Base-by-base conservation (phyloP, 2,113 vertebrate genomes). In the Pseudonaja textilis region DNA sequence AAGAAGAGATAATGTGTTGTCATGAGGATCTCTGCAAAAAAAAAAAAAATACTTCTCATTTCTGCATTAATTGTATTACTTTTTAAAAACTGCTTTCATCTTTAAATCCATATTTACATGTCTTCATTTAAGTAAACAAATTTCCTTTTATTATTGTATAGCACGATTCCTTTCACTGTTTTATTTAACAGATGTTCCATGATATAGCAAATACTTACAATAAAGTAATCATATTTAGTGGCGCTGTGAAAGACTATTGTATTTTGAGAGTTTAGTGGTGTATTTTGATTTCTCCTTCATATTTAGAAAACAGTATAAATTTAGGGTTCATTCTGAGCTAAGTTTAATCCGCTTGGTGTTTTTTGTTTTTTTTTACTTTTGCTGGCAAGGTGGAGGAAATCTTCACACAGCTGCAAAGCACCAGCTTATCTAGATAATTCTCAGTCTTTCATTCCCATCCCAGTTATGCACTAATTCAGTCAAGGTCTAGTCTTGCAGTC, bases 31-130 rank as follows among this genome's bases (percentile, higher is more conserved):
- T 93, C 86, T 87, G 57, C 26, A 69, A 93, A 91, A 42, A 93
- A 91, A 42, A 93, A 91, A 47, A 95, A 96, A 20, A 56, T 34
- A 42, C 93, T 96, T 93, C 93, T 87, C 93, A 94, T 93, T 91
- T 94, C 59, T 50, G 93, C 0, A 0, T 11, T 16, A 87, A 45
- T 86, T 94, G 14, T 29, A 89, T 93, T 52, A 47, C 85, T 74
- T 64, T 50, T 92, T 55, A 90, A 57, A 57, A 90, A 1, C 0
- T 85, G 93, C 54, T 47, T 89, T 23, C 12, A 85, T 86, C 88
- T 88, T 91, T 93, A 54, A 89, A 91, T 9, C 85, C 92, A 74
- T 6, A 4, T 26, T 22, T 34, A 20, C 20, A 7, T 87, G 89
- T 95, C 23, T 34, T 47, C 34, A 85, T 45, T 11, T 55, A 91